phyloP scores from a whole-genome alignment of 2,888 invertebrate species.

The Rotaria sp. region DNA sequence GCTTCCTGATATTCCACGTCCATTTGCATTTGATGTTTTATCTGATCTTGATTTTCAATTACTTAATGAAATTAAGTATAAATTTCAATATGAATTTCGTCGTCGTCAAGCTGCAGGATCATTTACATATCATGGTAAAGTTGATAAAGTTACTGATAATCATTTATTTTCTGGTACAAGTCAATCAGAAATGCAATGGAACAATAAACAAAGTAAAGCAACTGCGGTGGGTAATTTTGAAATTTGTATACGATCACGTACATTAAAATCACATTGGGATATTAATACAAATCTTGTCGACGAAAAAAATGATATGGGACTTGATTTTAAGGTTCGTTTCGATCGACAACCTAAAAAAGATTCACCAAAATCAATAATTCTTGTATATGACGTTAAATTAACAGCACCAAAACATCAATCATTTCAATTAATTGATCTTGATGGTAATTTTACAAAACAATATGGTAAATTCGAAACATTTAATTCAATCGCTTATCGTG shows the following conservation, averaged over 20 bases:
- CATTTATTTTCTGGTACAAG: slow-evolving; percentile 9
- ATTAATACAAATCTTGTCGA: slow-evolving; percentile 9
- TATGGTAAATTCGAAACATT: background rate
- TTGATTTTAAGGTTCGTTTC: slow-evolving; percentile 13
- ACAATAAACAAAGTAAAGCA: background rate
- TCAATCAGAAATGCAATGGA: background rate
- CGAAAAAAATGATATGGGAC: background rate
- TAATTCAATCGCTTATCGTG: background rate
- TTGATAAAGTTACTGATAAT: background rate
- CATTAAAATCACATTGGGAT: slow-evolving; percentile 20
- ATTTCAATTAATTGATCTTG: background rate
- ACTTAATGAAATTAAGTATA: background rate
- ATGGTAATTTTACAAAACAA: background rate
- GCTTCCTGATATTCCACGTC: background rate
- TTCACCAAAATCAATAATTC: background rate
- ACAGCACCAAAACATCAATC: background rate
- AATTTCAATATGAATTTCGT: slow-evolving; percentile 1
- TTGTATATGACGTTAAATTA: background rate
- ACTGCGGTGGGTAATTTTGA: background rate
- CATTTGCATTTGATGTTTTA: background rate
- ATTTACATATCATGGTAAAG: background rate
- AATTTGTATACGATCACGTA: background rate
- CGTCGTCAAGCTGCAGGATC: background rate
- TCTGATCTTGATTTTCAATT: slow-evolving; percentile 24
- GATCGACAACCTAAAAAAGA: slow-evolving; percentile 15